These are phyloP conservation scores for Camponotus fellah DNA, from an alignment of 2,888 invertebrate species.

Conservation along the genomic window DNA sequence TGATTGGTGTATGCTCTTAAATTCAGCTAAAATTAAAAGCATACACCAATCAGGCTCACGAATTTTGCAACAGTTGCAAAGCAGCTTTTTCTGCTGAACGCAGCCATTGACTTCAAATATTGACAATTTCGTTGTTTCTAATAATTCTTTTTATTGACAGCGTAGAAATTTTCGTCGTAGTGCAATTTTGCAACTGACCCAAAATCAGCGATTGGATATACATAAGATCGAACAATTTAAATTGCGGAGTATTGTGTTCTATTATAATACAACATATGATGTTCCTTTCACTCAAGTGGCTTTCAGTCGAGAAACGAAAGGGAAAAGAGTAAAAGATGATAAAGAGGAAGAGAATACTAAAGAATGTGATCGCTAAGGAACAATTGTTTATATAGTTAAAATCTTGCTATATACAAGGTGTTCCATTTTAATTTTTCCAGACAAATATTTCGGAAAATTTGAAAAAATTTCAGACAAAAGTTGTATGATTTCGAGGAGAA, in stretches of 20 bases:
- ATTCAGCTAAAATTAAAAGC: too few relatives aligned
- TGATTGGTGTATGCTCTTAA: too few relatives aligned
- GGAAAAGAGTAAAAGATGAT: neutral
- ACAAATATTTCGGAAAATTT: too few relatives aligned
- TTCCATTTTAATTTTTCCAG: too few relatives aligned
- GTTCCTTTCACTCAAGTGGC: slow-evolving; percentile 78
- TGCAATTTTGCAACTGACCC: slow-evolving; percentile 1
- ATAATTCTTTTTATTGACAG: neutral
- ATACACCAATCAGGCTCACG: too few relatives aligned
- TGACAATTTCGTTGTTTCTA: neutral
- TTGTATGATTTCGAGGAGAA: too few relatives aligned
- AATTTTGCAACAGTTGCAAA: too few relatives aligned
- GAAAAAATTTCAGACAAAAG: too few relatives aligned
- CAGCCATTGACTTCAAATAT: neutral
- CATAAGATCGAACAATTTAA: slow-evolving; percentile 28
- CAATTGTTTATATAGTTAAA: slow-evolving; percentile 37
- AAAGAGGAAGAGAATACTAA: neutral
- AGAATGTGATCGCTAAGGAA: slow-evolving; percentile 37
- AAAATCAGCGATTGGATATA: neutral
- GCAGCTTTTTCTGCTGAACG: too few relatives aligned
- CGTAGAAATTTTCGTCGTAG: neutral
- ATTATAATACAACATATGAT: slow-evolving; percentile 57
- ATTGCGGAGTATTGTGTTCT: slow-evolving; percentile 29
- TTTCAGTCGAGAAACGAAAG: slow-evolving; percentile 56
- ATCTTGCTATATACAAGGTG: too few relatives aligned